Evolutionary conservation across 2,888 invertebrate species (phyloP).

Genomic region (Hyposoter dolosus): DNA sequence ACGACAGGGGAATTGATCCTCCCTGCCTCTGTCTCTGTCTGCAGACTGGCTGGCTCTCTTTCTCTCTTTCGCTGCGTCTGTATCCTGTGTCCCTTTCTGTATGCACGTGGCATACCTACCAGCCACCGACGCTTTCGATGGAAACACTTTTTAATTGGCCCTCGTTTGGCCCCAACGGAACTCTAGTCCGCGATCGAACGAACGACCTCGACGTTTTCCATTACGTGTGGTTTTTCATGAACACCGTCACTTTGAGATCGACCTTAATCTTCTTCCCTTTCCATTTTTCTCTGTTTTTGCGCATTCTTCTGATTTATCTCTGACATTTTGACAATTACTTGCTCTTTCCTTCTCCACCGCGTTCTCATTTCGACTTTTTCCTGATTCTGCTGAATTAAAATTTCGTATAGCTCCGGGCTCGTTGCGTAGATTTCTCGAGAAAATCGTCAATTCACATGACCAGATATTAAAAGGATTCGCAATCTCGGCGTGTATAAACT

Average conservation of each 20-base stretch:
- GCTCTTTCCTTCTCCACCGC: background rate
- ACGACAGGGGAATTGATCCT: constrained; percentile 41
- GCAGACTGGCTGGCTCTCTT: background rate
- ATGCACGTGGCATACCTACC: constrained; percentile 57
- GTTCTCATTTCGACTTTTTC: background rate
- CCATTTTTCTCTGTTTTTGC: background rate
- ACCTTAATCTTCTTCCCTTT: background rate
- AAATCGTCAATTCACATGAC: constrained; percentile 1
- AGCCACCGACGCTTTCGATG: constrained; percentile 56
- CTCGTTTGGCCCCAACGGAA: constrained; percentile 50
- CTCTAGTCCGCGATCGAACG: constrained; percentile 41
- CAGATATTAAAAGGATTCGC: constrained; percentile 1
- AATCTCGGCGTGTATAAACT: background rate
- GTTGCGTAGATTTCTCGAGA: constrained; percentile 11
- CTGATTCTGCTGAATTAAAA: background rate
- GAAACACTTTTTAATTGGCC: constrained; percentile 67
- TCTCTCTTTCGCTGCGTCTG: background rate
- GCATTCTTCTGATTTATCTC: constrained; percentile 22
- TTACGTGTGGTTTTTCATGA: constrained; percentile 36
- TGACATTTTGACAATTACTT: background rate
- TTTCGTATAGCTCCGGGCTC: background rate
- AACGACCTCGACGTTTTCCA: constrained; percentile 47
- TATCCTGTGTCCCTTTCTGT: constrained; percentile 18
- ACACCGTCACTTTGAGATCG: constrained; percentile 47
- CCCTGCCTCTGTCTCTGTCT: constrained; percentile 23